Base-by-base conservation (phyloP, 2,797 vertebrate species). In the Brotula barbata region DNA sequence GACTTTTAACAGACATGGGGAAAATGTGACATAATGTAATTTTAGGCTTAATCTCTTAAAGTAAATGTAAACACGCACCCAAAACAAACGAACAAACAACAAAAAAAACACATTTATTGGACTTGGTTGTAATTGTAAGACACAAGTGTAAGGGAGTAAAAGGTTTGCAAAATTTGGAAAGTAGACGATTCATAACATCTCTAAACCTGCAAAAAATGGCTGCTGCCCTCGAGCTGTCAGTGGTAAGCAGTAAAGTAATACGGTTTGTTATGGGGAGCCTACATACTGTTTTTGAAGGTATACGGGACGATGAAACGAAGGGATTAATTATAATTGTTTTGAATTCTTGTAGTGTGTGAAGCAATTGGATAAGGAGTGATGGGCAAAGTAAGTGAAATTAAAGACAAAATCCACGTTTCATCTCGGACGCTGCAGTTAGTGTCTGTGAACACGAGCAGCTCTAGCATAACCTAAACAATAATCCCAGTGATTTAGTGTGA, bases 401-500 rank as follows among this genome's bases (percentile, higher is more conserved):
- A 4, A 28, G 25, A 19, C 3, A 16, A 17, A 10, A 17, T 28
- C 46, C 25, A 28, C 46, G 12, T 33, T n/a, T 33, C 23, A 39
- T 39, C 33, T 36, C 17, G 19, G 19, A 15, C 19, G 10, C 19
- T 36, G 13, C 33, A 49, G 13, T 34, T 10, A 9, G 17, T 39
- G 6, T 51, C 22, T 50, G 31, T 36, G 3, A 33, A 33, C 31
- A 11, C 11, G 31, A 11, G 31, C 9, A 14, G 34, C 13, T 36
- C 34, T 3, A 39, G 13, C 37, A 39, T 15, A 39, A n/a, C 10
- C 6, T 2, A 2, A 25, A 23, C 17, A 20, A 43, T 47, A 2
- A 42, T 48, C 47, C 33, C 36, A 13, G 8, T 34, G 37, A 43
- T 55, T 54, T 7, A 50, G 16, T 44, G 39, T 5, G 59, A 47